Evolutionary conservation across 2,888 invertebrate genomes (phyloP).

Genomic region (Cistogaster globosa): DNA sequence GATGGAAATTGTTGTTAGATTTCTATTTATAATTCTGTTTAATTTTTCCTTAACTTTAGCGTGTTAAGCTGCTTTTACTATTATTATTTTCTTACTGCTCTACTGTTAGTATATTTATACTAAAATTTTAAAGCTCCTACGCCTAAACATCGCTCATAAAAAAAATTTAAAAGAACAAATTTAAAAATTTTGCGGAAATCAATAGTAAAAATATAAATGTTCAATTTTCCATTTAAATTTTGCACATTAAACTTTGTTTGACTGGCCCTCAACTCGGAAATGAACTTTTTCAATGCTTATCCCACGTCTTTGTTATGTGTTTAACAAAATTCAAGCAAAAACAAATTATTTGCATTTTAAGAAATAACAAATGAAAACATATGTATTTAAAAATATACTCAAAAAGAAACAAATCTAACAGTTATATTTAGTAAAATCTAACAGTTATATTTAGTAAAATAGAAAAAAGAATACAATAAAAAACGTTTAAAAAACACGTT

Average conservation of each 20-base stretch:
- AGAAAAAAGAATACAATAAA: too few species aligned
- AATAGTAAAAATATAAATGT: slow-evolving; percentile 2
- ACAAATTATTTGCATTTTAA: background rate
- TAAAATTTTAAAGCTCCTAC: slow-evolving; percentile 36
- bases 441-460: too few species aligned
- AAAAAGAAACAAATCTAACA: too few species aligned
- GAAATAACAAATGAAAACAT: background rate
- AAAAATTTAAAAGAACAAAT: background rate
- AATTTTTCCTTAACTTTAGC: too few species aligned
- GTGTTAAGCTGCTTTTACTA: background rate
- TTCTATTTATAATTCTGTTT: too few species aligned
- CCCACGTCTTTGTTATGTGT: slow-evolving; percentile 31
- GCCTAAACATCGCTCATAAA: background rate
- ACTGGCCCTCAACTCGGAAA: slow-evolving; percentile 60
- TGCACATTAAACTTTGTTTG: background rate
- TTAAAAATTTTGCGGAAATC: slow-evolving; percentile 50
- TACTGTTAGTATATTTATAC: slow-evolving; percentile 45
- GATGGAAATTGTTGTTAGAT: background rate
- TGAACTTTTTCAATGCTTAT: slow-evolving; percentile 61
- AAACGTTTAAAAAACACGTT: too few species aligned
- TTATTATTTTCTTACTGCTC: background rate
- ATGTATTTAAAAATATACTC: background rate
- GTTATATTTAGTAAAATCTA: too few species aligned
- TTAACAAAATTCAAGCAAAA: background rate
- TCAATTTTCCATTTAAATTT: slow-evolving; percentile 9